Evolutionary conservation across 35 echinoderm and acorn worm genomes (phyloP).

Genomic region (Ptychodera flava): DNA sequence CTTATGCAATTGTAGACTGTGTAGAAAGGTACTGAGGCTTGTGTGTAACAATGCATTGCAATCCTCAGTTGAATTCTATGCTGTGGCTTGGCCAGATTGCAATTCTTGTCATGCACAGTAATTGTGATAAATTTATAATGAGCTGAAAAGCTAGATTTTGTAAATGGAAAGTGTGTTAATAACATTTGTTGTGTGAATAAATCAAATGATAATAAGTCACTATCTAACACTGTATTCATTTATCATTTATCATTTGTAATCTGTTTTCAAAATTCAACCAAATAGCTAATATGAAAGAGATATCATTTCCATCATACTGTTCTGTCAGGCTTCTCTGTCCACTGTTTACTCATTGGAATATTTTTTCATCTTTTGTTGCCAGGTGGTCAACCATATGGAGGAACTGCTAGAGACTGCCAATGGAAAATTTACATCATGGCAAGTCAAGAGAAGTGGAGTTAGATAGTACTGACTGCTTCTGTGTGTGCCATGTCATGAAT

Average conservation of each 20-base stretch:
- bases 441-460: conserved; percentile 58
- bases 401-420: conserved; percentile 74
- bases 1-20: too few species aligned
- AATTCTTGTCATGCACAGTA: too few species aligned
- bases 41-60: too few species aligned
- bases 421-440: conserved; percentile 74
- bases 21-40: too few species aligned
- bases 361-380: conserved; percentile 10
- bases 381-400: conserved; percentile 78
- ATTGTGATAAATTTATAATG: too few species aligned
- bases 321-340: background rate
- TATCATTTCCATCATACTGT: background rate
- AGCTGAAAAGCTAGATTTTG: too few species aligned
- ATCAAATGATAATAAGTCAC: background rate
- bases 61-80: too few species aligned
- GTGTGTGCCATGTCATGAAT: too few species aligned
- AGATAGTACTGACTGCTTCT: too few species aligned
- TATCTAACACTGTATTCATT: background rate
- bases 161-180: too few species aligned
- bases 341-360: background rate
- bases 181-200: background rate
- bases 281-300: background rate
- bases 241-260: background rate
- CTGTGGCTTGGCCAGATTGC: too few species aligned
- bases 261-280: background rate